Conservation (phyloP, 2,888 invertebrate genomes). For the Synergus gifuensis region DNA sequence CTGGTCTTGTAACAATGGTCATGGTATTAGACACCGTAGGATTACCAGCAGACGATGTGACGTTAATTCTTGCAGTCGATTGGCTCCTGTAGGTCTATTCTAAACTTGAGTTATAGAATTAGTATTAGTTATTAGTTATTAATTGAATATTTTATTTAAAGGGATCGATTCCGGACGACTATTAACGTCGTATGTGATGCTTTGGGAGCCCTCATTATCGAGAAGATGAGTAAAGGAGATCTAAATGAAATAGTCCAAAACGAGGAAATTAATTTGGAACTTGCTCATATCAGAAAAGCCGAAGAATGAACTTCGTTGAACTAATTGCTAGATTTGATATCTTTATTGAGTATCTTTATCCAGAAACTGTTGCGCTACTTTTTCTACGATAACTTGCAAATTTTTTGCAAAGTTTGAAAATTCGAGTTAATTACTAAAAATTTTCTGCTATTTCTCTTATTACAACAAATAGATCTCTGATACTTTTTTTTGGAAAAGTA, state of each 20-base stretch:
- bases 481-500: not conserved
- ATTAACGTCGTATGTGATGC: slow-evolving; percentile 72
- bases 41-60: slow-evolving; percentile 92
- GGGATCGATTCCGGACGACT: slow-evolving; percentile 74
- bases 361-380: not conserved
- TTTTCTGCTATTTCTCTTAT: not conserved
- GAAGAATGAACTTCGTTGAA: not conserved
- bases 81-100: slow-evolving; percentile 89
- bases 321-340: not conserved
- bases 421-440: not conserved
- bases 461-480: not conserved
- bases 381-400: not conserved
- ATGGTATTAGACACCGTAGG: slow-evolving; percentile 96
- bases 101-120: slow-evolving; percentile 8
- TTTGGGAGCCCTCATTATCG: slow-evolving; percentile 70
- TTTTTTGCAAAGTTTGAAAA: not conserved
- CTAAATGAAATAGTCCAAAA: slow-evolving; percentile 16
- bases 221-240: slow-evolving; percentile 47
- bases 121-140: not conserved
- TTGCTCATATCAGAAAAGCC: slow-evolving; percentile 7
- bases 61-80: slow-evolving; percentile 94
- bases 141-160: slow-evolving; percentile 55
- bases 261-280: slow-evolving; percentile 4
- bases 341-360: not conserved
- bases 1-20: slow-evolving; percentile 96